phyloP scores from a whole-genome alignment of 2,888 invertebrate genomes.

The Ommatoiulus sabulosus region DNA sequence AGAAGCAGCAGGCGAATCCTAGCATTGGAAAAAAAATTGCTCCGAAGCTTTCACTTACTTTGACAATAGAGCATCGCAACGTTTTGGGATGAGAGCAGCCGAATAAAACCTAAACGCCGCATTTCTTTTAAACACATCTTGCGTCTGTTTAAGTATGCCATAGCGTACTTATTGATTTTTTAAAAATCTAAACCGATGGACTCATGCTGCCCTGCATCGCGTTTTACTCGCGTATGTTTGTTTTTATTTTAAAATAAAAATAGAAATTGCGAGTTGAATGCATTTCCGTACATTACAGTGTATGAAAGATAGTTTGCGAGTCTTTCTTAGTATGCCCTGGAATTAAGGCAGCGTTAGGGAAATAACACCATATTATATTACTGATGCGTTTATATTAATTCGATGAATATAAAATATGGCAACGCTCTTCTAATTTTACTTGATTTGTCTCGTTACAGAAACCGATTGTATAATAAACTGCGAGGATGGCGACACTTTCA shows the following conservation, averaged over 20 bases:
- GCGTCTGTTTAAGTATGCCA: background rate
- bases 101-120: background rate
- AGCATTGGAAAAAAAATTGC: background rate
- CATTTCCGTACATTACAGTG: too few relatives aligned
- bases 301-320: too few relatives aligned
- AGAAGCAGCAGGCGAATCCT: background rate
- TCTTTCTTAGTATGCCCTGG: too few relatives aligned
- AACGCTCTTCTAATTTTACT: background rate
- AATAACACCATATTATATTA: too few relatives aligned
- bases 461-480: background rate
- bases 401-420: background rate
- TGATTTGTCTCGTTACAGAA: background rate
- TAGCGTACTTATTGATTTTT: too few relatives aligned
- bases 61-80: background rate
- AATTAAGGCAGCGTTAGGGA: too few relatives aligned
- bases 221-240: background rate
- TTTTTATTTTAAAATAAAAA: background rate
- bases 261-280: background rate
- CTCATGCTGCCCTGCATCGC: background rate
- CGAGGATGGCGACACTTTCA: slow-evolving; percentile 67
- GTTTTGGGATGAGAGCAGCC: slow-evolving; percentile 21
- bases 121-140: background rate
- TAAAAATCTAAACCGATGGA: background rate
- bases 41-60: background rate
- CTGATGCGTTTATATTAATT: background rate